Evolutionary conservation across 53 echinoderm and acorn worm genomes (phyloP).

Genomic region (Hippasteria phrygiana): DNA sequence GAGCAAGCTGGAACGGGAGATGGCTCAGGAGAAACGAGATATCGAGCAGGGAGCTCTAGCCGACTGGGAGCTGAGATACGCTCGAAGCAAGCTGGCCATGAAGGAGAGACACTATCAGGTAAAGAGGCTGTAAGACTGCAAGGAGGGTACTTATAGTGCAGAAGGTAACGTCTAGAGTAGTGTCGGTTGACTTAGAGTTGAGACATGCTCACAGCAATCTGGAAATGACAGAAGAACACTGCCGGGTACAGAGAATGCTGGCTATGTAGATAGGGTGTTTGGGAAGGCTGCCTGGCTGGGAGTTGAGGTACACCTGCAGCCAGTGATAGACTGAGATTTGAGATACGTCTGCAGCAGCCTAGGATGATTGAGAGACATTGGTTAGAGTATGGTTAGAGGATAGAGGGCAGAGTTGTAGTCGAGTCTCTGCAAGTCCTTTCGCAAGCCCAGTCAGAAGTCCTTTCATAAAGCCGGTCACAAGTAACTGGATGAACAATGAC

Average conservation of each 20-base stretch:
- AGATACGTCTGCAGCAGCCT: neutral
- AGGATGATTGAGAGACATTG: neutral
- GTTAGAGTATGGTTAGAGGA: neutral
- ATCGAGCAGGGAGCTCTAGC: conserved; percentile 90
- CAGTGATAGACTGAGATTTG: neutral
- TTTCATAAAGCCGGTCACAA: too few relatives aligned
- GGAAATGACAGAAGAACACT: neutral
- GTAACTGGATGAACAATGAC: too few relatives aligned
- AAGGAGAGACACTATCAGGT: conserved; percentile 97
- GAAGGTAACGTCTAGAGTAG: neutral
- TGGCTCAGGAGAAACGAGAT: conserved; percentile 83
- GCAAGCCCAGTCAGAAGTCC: too few relatives aligned
- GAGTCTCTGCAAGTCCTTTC: too few relatives aligned
- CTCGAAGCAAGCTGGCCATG: conserved; percentile 86
- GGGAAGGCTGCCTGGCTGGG: neutral
- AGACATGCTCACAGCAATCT: neutral
- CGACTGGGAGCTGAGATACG: conserved; percentile 97
- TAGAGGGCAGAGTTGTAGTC: neutral
- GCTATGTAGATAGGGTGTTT: neutral
- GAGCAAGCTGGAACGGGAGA: conserved; percentile 85
- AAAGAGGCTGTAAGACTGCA: neutral
- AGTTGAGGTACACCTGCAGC: neutral
- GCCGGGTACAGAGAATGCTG: neutral
- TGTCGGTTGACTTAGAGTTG: neutral
- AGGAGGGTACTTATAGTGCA: neutral